Conservation (phyloP, 2,888 invertebrate genomes). For the Caenorhabditis sp. region DNA sequence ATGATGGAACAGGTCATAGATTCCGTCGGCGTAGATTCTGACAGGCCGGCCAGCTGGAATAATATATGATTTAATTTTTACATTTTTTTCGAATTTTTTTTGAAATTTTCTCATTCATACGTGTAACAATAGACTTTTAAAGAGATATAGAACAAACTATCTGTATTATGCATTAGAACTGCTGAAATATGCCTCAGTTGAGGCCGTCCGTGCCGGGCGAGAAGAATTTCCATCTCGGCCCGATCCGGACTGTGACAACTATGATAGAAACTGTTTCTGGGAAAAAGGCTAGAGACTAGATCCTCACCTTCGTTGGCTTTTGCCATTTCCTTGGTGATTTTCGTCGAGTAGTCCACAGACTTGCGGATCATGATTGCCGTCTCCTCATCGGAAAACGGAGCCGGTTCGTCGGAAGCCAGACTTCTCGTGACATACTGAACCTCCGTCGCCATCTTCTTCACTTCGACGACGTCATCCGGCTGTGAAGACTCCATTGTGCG, state of each 20-base stretch:
- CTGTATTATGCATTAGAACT: too few species aligned
- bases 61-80: too few species aligned
- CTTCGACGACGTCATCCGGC: conserved; percentile 44
- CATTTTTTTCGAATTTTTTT: too few species aligned
- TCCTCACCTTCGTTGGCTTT: conserved; percentile 84
- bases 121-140: too few species aligned
- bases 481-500: conserved; percentile 46
- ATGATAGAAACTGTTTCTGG: too few species aligned
- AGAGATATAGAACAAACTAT: too few species aligned
- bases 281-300: background rate
- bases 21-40: conserved; percentile 97
- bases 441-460: conserved; percentile 38
- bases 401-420: conserved; percentile 66
- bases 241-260: too few species aligned
- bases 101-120: too few species aligned
- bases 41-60: conserved; percentile 86
- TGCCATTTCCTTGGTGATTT: conserved; percentile 90
- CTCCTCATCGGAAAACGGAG: conserved; percentile 76
- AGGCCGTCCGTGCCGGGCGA: too few species aligned
- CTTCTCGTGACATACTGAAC: conserved; percentile 32
- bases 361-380: conserved; percentile 80
- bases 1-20: conserved; percentile 98
- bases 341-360: conserved; percentile 87
- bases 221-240: too few species aligned
- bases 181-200: too few species aligned